Evolutionary conservation across 2,113 vertebrate genomes (phyloP), one percentile per base, ranked within the genome.

Genomic region (Leptosomus discolor): DNA sequence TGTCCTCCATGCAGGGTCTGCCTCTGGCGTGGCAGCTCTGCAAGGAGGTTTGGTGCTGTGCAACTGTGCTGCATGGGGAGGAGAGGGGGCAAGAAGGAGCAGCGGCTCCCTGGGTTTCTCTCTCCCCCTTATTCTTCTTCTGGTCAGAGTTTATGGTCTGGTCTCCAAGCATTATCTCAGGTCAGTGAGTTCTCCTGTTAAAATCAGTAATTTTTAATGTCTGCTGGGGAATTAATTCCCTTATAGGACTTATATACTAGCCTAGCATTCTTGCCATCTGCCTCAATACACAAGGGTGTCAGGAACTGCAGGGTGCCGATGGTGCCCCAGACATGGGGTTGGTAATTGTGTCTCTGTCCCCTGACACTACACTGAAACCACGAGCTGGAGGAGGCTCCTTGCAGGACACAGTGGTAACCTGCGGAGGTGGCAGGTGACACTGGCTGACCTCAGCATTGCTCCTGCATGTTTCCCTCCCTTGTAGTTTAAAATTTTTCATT

Each of bases 41-140:
- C 41, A 8, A 12, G 69, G 68, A 48, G 15, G 23, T 26, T 57
- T 1, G 3, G 64, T 14, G 43, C 46, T 67, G 12, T 7, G 63
- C 34, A 3, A 10, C 50, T 12, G 15, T 57, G 54, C 75, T 74
- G 61, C 20, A 2, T 23, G 56, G 37, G 41, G 41, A 48, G 57
- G 14, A 24, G 18, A 9, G 7, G 2, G 12, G 12, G 9, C 6
- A 37, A 54, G 0, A 2, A 10, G 29, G 26, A 84, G 13, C 41
- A 17, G 26, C 1, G 0, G 11, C 34, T 81, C 56, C 51, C 18
- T 50, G 56, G 26, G 27, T 36, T 74, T 80, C 11, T 8, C 19
- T 51, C 26, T 90, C 17, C 16, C 12, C 6, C 17, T 88, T 56
- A 22, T 43, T 78, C 60, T 70, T 3, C 32, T 57, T 58, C 51